Conservation (phyloP, 2,888 invertebrate genomes). For the Netelia inedita region DNA sequence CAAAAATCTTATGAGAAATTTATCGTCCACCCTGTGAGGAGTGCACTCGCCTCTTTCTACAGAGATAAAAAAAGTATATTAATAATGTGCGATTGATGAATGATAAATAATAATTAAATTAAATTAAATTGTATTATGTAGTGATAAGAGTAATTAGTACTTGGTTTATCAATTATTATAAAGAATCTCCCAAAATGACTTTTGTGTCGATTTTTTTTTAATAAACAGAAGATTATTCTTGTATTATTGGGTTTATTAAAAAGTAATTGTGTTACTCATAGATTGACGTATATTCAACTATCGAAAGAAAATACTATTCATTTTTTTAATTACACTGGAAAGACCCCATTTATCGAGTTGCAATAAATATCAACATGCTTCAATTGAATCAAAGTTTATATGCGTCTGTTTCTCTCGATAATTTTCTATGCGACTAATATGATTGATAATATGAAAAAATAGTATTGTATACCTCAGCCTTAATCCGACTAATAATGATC, state of each 20-base stretch:
- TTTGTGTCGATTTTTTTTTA: too few relatives aligned
- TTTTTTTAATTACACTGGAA: neutral
- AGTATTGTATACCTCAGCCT: too few relatives aligned
- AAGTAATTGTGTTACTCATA: neutral
- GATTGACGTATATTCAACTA: too few relatives aligned
- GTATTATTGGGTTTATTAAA: too few relatives aligned
- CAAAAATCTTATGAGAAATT: slow-evolving; percentile 90
- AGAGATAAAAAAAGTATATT: neutral
- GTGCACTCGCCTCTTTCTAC: slow-evolving; percentile 91
- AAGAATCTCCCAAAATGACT: too few relatives aligned
- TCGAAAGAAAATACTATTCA: too few relatives aligned
- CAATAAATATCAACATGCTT: neutral
- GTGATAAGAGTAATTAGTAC: too few relatives aligned
- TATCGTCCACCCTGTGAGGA: slow-evolving; percentile 92
- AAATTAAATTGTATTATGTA: neutral
- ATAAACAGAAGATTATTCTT: too few relatives aligned
- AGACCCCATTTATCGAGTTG: neutral
- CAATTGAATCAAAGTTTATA: slow-evolving; percentile 3
- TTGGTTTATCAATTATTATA: too few relatives aligned
- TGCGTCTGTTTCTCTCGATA: neutral
- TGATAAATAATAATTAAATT: neutral
- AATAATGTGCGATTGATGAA: neutral
- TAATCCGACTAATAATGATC: too few relatives aligned
- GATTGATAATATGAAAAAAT: too few relatives aligned
- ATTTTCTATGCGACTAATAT: neutral